A percentile compares a stretch with the other conserved stretches of the same genome.
Conservation (phyloP, 2,113 vertebrate genomes). For the Pantherophis guttatus region DNA sequence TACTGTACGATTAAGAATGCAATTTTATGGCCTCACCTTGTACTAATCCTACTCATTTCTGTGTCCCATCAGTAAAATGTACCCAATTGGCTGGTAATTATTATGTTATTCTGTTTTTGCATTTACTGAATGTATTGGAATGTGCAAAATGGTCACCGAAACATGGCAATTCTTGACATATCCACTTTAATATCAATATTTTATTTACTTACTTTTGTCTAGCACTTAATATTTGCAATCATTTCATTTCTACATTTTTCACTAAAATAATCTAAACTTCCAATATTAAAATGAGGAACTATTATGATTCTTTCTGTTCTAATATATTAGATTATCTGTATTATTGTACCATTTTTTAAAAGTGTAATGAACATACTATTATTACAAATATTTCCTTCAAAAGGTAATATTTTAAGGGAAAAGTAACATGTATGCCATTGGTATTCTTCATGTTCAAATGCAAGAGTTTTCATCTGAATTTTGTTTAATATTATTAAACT, state of each 20-base stretch:
- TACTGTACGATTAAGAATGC: not conserved
- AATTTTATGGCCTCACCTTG: not conserved
- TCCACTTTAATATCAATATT: not conserved
- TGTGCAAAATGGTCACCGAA: not conserved
- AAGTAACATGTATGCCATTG: not conserved
- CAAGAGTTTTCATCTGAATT: constrained; percentile 32
- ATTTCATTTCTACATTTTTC: not conserved
- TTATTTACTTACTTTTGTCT: not conserved
- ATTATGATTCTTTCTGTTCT: not conserved
- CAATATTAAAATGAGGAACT: not conserved
- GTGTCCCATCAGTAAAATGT: not conserved
- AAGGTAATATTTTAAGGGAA: not conserved
- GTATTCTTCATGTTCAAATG: constrained; percentile 10
- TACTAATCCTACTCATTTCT: not conserved
- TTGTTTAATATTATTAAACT: constrained; percentile 53
- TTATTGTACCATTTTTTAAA: not conserved
- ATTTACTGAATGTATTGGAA: not conserved
- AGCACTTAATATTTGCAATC: not conserved
- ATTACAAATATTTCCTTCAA: not conserved
- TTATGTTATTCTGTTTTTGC: not conserved
- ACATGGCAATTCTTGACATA: not conserved
- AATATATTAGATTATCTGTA: not conserved
- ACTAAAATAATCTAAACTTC: not conserved
- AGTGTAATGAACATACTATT: not conserved
- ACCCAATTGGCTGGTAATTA: not conserved